phyloP scores from a whole-genome alignment of 2,797 vertebrate genomes.

The Spheniscus humboldti region DNA sequence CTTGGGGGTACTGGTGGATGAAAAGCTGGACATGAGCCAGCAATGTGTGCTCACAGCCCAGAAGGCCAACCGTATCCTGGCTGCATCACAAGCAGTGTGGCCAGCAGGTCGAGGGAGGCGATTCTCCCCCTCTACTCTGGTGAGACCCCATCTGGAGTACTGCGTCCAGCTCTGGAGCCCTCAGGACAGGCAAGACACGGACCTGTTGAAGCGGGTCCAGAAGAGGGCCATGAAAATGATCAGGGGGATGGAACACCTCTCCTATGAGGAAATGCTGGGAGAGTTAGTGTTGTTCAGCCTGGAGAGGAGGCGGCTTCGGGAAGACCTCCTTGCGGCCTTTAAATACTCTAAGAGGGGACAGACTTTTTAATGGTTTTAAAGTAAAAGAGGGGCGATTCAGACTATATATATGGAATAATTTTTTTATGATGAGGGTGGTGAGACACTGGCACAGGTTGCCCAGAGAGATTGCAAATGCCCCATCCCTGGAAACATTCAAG shows the following conservation, averaged over 20 bases:
- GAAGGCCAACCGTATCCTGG: background rate
- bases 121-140: background rate
- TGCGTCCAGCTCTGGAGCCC: background rate
- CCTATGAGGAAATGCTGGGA: background rate
- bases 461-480: background rate
- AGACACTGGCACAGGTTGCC: background rate
- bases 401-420: background rate
- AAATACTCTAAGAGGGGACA: background rate
- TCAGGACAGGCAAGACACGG: too few relatives aligned
- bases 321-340: background rate
- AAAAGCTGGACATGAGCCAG: background rate
- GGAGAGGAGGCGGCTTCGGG: background rate
- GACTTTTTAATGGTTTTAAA: background rate
- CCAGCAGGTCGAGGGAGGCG: background rate
- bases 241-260: background rate
- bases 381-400: background rate
- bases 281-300: background rate
- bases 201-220: background rate
- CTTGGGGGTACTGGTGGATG: background rate
- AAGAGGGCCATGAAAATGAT: background rate
- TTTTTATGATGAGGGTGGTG: background rate
- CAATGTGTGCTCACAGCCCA: background rate
- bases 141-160: background rate
- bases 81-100: background rate
- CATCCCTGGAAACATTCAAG: background rate